These are phyloP conservation scores for Drosophila sproati DNA, from an alignment of 1,140 invertebrate genomes.

Conservation along the genomic window DNA sequence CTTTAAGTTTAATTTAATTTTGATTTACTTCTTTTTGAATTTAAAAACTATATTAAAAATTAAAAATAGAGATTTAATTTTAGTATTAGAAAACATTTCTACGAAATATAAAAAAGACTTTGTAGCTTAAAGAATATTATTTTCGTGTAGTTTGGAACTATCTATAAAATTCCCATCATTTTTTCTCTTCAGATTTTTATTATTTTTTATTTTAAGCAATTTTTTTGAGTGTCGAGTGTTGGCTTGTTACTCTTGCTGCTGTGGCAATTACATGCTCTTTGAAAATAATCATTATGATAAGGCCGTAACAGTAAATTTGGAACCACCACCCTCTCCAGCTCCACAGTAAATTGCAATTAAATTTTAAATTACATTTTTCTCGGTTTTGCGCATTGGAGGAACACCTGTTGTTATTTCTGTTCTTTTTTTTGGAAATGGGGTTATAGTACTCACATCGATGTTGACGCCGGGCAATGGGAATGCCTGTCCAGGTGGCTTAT, in stretches of 20 bases:
- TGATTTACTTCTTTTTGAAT: too few species aligned
- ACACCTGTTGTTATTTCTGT: slow-evolving; percentile 48
- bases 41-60: too few species aligned
- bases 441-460: slow-evolving; percentile 90
- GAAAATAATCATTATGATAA: slow-evolving; percentile 80
- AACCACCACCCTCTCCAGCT: slow-evolving; percentile 11
- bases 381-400: neutral
- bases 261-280: slow-evolving; percentile 70
- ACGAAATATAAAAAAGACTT: too few species aligned
- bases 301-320: slow-evolving; percentile 72
- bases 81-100: too few species aligned
- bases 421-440: too few species aligned
- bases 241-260: slow-evolving; percentile 18
- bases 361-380: slow-evolving; percentile 80
- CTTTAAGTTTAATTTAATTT: too few species aligned
- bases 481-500: slow-evolving; percentile 89
- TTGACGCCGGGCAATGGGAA: slow-evolving; percentile 91
- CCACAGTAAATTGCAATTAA: slow-evolving; percentile 76
- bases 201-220: too few species aligned
- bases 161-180: too few species aligned
- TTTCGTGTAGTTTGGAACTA: too few species aligned
- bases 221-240: neutral
- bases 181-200: too few species aligned
- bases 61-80: too few species aligned
- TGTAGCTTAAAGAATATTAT: too few species aligned